Conservation (phyloP, 1,140 invertebrate species). For the Bombus confusus region DNA sequence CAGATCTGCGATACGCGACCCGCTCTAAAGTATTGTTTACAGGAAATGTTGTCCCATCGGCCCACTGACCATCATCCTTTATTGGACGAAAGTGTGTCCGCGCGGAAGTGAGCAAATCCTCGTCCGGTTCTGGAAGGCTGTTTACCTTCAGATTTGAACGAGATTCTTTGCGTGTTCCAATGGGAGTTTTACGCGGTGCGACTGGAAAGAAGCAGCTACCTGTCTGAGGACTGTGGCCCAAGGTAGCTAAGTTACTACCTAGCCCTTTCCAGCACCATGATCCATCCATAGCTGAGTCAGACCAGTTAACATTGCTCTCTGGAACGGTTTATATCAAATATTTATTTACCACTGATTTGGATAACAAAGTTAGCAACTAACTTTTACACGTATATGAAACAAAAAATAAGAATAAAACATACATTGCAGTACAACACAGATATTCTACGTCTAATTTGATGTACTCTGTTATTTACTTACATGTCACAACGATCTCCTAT, state of each 20-base stretch:
- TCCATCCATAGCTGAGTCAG: conserved; percentile 75
- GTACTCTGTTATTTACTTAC: conserved; percentile 35
- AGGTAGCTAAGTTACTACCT: conserved; percentile 69
- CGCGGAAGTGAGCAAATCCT: conserved; percentile 87
- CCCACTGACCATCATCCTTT: conserved; percentile 83
- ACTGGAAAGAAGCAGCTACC: conserved; percentile 72
- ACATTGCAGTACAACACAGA: conserved; percentile 21
- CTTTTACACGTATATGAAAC: neutral
- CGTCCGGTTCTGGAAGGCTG: conserved; percentile 82
- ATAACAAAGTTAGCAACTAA: neutral
- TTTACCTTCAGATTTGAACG: conserved; percentile 67
- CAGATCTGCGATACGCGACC: conserved; percentile 81
- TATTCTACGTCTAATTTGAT: conserved; percentile 39
- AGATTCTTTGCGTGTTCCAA: conserved; percentile 72
- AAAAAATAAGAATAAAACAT: conserved; percentile 31
- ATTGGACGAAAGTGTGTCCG: conserved; percentile 91
- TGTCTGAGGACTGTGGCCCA: conserved; percentile 71
- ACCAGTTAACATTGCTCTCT: conserved; percentile 76
- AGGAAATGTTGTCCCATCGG: conserved; percentile 87
- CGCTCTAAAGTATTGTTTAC: conserved; percentile 86
- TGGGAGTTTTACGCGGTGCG: conserved; percentile 72
- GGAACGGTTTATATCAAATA: conserved; percentile 40
- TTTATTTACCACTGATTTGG: conserved; percentile 1
- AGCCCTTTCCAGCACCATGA: conserved; percentile 78
- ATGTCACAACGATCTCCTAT: conserved; percentile 31